Conservation (phyloP, 2,797 vertebrate genomes). For the Momotus momota region DNA sequence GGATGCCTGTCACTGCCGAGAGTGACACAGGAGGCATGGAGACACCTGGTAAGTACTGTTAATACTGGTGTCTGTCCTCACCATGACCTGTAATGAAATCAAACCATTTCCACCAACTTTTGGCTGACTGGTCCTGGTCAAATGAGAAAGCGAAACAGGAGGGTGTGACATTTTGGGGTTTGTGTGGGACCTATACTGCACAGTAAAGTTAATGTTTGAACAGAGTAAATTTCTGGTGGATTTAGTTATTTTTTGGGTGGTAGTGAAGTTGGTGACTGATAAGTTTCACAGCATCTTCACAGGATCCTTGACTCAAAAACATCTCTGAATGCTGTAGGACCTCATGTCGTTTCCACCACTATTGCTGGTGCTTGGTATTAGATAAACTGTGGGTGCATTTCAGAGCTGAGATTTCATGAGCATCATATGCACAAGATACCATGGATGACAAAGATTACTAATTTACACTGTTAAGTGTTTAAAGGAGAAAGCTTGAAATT, state of each 20-base stretch:
- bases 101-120: neutral
- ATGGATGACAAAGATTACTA: neutral
- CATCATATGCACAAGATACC: neutral
- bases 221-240: neutral
- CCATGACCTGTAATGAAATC: neutral
- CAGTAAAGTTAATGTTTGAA: neutral
- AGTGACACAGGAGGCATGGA: neutral
- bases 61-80: neutral
- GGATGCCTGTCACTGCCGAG: neutral
- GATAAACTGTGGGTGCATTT: neutral
- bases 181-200: neutral
- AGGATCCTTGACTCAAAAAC: neutral
- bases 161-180: neutral
- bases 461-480: neutral
- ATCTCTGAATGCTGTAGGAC: neutral
- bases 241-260: neutral
- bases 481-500: slow-evolving; percentile 44
- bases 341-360: neutral
- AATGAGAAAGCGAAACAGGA: neutral
- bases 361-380: neutral
- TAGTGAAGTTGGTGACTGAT: neutral
- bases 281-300: neutral
- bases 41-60: neutral
- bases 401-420: neutral
- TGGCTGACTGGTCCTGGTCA: neutral